A percentile compares a stretch with the other conserved stretches of the same genome.
Evolutionary conservation across 1,140 invertebrate genomes (phyloP).

Genomic region (Meloidogyne floridensis): DNA sequence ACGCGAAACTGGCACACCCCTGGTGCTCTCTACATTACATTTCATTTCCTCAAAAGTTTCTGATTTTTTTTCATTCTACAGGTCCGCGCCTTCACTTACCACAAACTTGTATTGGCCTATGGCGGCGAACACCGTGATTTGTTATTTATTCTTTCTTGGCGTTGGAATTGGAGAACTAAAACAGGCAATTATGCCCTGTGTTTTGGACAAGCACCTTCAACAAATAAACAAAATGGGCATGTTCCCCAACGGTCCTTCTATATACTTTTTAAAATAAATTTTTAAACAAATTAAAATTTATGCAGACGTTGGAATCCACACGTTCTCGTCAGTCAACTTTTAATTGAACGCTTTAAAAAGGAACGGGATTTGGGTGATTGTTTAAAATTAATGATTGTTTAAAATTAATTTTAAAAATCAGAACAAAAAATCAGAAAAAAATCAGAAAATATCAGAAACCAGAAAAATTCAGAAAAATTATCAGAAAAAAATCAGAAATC

Average conservation of each 20-base stretch:
- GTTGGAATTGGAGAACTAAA: neutral
- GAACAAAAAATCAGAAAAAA: too few species aligned
- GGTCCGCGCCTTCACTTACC: constrained; percentile 39
- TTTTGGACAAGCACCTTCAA: constrained; percentile 20
- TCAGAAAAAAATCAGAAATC: too few species aligned
- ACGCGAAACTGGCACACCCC: too few species aligned
- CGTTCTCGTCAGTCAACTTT: constrained; percentile 26
- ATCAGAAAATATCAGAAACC: too few species aligned
- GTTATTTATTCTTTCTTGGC: constrained; percentile 39
- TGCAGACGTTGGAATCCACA: constrained; percentile 41
- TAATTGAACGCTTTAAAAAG: constrained; percentile 35
- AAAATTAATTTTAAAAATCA: too few species aligned
- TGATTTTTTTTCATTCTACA: neutral
- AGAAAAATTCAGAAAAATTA: too few species aligned
- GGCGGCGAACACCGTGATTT: constrained; percentile 32
- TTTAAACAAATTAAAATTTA: constrained; percentile 7
- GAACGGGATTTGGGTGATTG: constrained; percentile 27
- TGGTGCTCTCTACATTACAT: too few species aligned
- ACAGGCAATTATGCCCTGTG: constrained; percentile 22
- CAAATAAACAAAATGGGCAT: neutral
- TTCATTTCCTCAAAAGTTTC: constrained; percentile 25
- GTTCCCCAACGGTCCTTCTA: neutral
- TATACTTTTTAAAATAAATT: neutral
- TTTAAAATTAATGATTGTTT: neutral
- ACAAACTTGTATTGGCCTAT: constrained; percentile 44